Conservation (phyloP, 1,140 invertebrate genomes). For the Heterodera carotae region DNA sequence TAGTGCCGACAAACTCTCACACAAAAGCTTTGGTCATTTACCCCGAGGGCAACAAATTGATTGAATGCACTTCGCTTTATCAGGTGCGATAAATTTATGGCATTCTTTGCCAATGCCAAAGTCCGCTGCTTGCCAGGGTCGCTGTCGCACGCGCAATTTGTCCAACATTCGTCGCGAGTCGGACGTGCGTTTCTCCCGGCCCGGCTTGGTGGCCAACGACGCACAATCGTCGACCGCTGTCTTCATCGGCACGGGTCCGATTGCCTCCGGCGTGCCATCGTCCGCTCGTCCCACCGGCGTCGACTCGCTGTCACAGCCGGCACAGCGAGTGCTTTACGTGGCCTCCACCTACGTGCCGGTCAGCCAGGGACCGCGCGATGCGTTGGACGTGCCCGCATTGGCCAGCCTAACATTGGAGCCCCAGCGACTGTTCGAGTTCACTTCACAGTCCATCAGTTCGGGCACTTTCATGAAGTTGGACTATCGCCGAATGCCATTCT, state of each 20-base stretch:
- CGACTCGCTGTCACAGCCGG: slow-evolving; percentile 16
- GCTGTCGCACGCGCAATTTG: slow-evolving; percentile 61
- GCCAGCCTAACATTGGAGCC: slow-evolving; percentile 41
- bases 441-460: slow-evolving; percentile 46
- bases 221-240: slow-evolving; percentile 57
- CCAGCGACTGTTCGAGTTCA: slow-evolving; percentile 43
- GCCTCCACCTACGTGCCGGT: slow-evolving; percentile 56
- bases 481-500: slow-evolving; percentile 22
- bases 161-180: slow-evolving; percentile 61
- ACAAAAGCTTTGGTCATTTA: slow-evolving; percentile 61
- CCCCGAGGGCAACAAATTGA: slow-evolving; percentile 58
- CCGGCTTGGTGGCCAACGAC: slow-evolving; percentile 59
- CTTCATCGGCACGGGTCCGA: slow-evolving; percentile 59
- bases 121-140: slow-evolving; percentile 42
- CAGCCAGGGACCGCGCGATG: slow-evolving; percentile 51
- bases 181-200: slow-evolving; percentile 49
- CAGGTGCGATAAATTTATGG: slow-evolving; percentile 48
- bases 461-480: slow-evolving; percentile 53
- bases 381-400: slow-evolving; percentile 56
- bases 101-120: neutral
- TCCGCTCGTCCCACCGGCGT: neutral
- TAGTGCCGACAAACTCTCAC: slow-evolving; percentile 55
- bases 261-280: neutral
- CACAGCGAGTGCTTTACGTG: slow-evolving; percentile 56
- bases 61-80: slow-evolving; percentile 62